Evolutionary conservation across 2,888 invertebrate species (phyloP).

Genomic region (Endotricha flammealis): DNA sequence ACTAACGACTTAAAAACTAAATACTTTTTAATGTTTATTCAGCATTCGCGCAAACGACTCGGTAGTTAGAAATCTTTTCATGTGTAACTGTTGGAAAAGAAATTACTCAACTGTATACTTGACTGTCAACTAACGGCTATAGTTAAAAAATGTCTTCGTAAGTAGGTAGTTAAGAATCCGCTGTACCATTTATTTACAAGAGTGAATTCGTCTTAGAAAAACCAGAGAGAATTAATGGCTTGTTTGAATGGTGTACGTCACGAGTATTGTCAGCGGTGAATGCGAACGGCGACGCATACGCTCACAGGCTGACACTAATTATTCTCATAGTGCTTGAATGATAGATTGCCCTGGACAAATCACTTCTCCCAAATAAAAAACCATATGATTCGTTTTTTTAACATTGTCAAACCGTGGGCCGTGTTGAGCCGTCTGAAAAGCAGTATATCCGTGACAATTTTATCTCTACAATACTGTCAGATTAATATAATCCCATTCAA

Average conservation of each 20-base stretch:
- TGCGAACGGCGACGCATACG: constrained; percentile 64
- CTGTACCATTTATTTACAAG: constrained; percentile 75
- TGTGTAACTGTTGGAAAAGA: not conserved
- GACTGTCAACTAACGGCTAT: constrained; percentile 45
- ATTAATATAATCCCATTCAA: constrained; percentile 55
- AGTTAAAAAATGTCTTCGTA: constrained; percentile 68
- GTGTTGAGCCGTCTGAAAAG: constrained; percentile 48
- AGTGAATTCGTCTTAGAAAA: constrained; percentile 71
- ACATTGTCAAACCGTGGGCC: constrained; percentile 58
- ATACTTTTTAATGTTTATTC: constrained; percentile 25
- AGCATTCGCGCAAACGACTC: constrained; percentile 18
- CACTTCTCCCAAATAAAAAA: constrained; percentile 72
- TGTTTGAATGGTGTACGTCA: constrained; percentile 75
- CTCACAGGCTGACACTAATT: constrained; percentile 70
- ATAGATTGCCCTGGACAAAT: constrained; percentile 76
- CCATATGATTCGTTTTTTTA: constrained; percentile 62
- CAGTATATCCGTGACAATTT: constrained; percentile 54
- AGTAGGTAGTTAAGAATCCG: constrained; percentile 72
- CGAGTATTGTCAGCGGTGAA: constrained; percentile 68
- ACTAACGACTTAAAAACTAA: constrained; percentile 14
- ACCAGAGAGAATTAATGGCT: constrained; percentile 76
- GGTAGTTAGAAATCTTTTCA: constrained; percentile 18
- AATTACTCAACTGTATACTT: not conserved
- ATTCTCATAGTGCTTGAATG: constrained; percentile 75
- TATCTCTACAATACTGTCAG: constrained; percentile 54